A percentile compares a stretch with the other conserved stretches of the same genome.
Conservation (phyloP, 2,888 invertebrate genomes). For the Dermolepida albohirtum region DNA sequence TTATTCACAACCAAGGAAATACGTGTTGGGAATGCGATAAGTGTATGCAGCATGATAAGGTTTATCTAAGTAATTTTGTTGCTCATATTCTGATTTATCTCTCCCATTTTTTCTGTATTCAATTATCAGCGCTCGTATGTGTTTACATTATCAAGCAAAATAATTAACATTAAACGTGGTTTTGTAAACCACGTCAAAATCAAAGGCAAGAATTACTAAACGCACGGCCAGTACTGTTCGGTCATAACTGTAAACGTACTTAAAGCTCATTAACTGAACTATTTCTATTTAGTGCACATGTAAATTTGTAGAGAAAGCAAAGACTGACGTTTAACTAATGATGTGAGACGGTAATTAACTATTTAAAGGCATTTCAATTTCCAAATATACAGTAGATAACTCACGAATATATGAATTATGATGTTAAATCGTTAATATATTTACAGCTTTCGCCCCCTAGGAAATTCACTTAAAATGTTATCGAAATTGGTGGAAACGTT, state of each 20-base stretch:
- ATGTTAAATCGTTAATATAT: too few relatives aligned
- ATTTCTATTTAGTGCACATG: constrained; percentile 33
- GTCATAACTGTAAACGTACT: constrained; percentile 26
- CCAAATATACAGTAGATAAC: constrained; percentile 11
- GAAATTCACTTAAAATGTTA: too few relatives aligned
- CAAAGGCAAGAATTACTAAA: constrained; percentile 7
- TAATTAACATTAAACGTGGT: constrained; percentile 5
- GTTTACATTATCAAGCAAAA: constrained; percentile 20
- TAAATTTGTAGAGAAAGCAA: constrained; percentile 34
- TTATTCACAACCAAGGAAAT: constrained; percentile 28
- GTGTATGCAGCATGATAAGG: constrained; percentile 24
- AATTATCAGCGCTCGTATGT: constrained; percentile 19
- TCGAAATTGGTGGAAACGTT: too few relatives aligned
- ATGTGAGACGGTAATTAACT: constrained; percentile 14
- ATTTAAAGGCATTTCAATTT: constrained; percentile 21
- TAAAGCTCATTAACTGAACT: constrained; percentile 28
- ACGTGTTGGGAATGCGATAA: constrained; percentile 35
- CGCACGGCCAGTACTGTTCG: constrained; percentile 3
- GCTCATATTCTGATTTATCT: constrained; percentile 34
- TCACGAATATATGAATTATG: constrained; percentile 2
- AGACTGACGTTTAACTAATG: constrained; percentile 23
- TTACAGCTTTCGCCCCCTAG: too few relatives aligned
- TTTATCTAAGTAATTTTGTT: constrained; percentile 32
- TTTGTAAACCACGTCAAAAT: constrained; percentile 7
- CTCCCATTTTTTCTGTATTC: constrained; percentile 26